These are phyloP conservation scores for Pristionchus entomophagus DNA, from an alignment of 2,888 invertebrate species.

Conservation along the genomic window DNA sequence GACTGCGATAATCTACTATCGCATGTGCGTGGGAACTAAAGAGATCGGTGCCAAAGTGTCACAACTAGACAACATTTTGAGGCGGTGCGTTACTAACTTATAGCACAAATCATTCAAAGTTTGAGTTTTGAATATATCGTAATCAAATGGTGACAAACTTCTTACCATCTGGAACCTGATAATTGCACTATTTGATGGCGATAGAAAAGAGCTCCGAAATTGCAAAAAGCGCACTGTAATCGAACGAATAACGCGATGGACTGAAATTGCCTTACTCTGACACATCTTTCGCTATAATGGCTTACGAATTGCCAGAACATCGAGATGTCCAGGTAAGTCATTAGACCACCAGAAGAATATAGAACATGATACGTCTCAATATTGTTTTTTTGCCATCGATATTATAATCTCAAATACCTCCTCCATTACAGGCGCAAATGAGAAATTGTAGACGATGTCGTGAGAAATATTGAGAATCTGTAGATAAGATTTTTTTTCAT, in stretches of 20 bases:
- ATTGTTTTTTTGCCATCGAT: neutral
- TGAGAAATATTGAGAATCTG: slow-evolving; percentile 10
- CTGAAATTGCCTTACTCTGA: no score
- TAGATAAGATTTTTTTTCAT: neutral
- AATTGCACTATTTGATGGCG: slow-evolving; percentile 1
- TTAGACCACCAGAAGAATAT: neutral
- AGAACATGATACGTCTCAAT: neutral
- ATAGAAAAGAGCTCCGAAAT: neutral
- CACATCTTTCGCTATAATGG: neutral
- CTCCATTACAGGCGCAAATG: neutral
- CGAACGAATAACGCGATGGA: neutral
- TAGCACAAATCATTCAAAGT: no score
- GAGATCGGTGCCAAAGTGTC: no score
- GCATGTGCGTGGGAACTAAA: no score
- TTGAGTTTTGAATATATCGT: no score
- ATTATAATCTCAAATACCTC: neutral
- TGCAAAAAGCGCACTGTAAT: slow-evolving; percentile 8
- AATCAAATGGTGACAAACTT: no score
- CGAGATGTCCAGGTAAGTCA: neutral
- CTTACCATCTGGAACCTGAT: neutral
- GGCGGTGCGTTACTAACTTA: no score
- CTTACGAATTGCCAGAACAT: neutral
- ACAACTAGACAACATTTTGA: no score
- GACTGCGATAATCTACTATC: no score
- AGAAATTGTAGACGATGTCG: neutral